Evolutionary conservation across 1,140 invertebrate genomes (phyloP).

Genomic region (Aphelinus atriplicis): DNA sequence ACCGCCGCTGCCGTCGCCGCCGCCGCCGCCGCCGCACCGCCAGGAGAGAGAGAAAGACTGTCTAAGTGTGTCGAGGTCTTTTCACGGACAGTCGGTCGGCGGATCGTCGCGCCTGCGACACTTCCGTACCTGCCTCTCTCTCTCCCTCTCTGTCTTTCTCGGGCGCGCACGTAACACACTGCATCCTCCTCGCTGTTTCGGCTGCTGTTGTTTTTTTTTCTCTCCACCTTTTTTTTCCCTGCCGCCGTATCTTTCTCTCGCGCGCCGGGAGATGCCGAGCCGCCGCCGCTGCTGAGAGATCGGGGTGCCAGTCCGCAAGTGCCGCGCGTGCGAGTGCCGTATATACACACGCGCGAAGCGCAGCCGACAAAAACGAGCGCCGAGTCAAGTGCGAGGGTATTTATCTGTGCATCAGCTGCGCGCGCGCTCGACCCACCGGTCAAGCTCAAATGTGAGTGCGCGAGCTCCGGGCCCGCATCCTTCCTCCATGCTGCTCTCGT

Average conservation of each 20-base stretch:
- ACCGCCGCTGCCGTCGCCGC: background rate
- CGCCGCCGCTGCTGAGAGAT: too few species aligned
- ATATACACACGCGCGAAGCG: too few species aligned
- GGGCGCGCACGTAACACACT: too few species aligned
- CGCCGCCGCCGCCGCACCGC: conserved; percentile 20
- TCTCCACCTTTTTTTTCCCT: too few species aligned
- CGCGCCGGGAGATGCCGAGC: too few species aligned
- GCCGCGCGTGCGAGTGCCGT: background rate
- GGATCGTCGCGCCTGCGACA: conserved; percentile 53
- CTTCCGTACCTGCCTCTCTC: conserved; percentile 41
- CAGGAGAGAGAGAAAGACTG: conserved; percentile 58
- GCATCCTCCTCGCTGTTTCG: too few species aligned
- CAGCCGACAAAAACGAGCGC: background rate
- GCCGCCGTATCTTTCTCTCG: too few species aligned
- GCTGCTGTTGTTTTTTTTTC: too few species aligned
- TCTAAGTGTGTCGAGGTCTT: conserved; percentile 67
- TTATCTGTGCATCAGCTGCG: too few species aligned
- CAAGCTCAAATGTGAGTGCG: conserved; percentile 23
- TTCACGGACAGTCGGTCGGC: conserved; percentile 63
- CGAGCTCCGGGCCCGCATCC: background rate
- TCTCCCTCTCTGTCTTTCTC: background rate
- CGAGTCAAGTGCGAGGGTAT: background rate
- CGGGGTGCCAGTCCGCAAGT: background rate
- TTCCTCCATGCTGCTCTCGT: conserved; percentile 1
- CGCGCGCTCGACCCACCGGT: background rate